Base-by-base conservation (phyloP, 2,113 vertebrate species). In the Oncorhynchus tshawytscha region DNA sequence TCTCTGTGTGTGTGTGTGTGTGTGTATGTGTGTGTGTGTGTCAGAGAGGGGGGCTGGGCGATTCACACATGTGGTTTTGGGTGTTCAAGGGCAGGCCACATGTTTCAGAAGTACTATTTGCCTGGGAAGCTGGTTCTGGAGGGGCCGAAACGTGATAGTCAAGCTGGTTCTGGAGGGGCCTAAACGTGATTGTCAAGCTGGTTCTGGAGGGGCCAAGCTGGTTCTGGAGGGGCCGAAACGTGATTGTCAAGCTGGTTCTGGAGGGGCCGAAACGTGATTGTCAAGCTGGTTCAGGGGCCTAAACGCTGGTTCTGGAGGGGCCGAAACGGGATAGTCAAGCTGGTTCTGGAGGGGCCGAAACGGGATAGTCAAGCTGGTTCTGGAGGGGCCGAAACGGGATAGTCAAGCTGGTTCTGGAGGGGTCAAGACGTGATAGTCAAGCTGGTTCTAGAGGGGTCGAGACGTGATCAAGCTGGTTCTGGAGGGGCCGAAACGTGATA, bases 1-100 rank as follows among this genome's bases (percentile, higher is more conserved):
- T 65, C 34, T 34, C 39, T 68, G 22, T 16, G 65, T 39, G 20
- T 16, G n/a, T 22, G 51, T 5, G 15, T 66, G 64, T 22, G 74
- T 54, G 67, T 22, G 65, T 59, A 1, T 24, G 24, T 24, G 24
- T 24, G 24, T 67, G 34, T 54, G 65, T 67, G 73, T 66, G 64
- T 66, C 9, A 54, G 31, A 20, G 34, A 18, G 29, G 22, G 72
- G 79, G 77, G 76, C 39, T 11, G 12, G 84, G 83, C 77, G 77
- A 75, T 82, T 82, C 77, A 81, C 85, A 87, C 87, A 87, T 89
- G 88, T 90, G 87, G 86, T 82, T 87, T 79, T 24, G 75, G 70
- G 78, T 79, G 81, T 84, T 87, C 80, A 86, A 85, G 87, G 81
- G 77, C 71, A 87, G 67, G 79, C 85, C 86, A 88, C 86, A 88